Evolutionary conservation across 2,888 invertebrate genomes (phyloP), one percentile per base, ranked within the genome.

Genomic region (Microplitis deprimator): DNA sequence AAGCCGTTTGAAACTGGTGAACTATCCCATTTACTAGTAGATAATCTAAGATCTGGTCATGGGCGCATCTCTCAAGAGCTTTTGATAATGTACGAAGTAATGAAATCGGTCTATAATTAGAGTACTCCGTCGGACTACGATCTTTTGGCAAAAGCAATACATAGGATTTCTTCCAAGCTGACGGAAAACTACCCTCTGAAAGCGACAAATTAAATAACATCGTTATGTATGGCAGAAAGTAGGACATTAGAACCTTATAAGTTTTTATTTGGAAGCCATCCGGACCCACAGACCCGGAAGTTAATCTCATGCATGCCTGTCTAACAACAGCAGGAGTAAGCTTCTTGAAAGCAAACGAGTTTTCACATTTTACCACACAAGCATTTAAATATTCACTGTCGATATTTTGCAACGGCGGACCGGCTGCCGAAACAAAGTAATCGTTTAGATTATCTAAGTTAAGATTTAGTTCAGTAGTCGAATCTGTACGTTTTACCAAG

Each of bases 21-120:
- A 79, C 41, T 1, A 72, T 1, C 8, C 41, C 13, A 8, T 70
- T 10, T 1, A 4, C 5, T 0, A 13, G 1, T 4, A 77, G 2
- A 41, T 0, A 72, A 1, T 16, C n/a, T 8, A 10, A 17, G 0
- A 77, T 29, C 62, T 74, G 75, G 0, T 68, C 20, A 29, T 70
- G 41, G 5, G 73, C 62, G 20, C 20, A 20, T 20, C 20, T 20
- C 20, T 20, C 20, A 20, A 20, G 20, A 0, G 78, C 13, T 61
- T 79, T 78, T 3, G 77, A 72, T 0, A 75, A 6, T 38, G 68
- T 68, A 8, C 65, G 41, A 13, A 72, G 16, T 17, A 77, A 64
- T 1, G 79, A 76, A 6, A 79, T 74, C 0, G 78, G 78, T 6
- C 73, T 64, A 5, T 70, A 74, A 10, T 79, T 72, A 0, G 68